Percentiles rank a stretch among this genome's conserved stretches.
phyloP scores from a whole-genome alignment of 2,113 vertebrate species.

The Brachyhypopomus gauderio region DNA sequence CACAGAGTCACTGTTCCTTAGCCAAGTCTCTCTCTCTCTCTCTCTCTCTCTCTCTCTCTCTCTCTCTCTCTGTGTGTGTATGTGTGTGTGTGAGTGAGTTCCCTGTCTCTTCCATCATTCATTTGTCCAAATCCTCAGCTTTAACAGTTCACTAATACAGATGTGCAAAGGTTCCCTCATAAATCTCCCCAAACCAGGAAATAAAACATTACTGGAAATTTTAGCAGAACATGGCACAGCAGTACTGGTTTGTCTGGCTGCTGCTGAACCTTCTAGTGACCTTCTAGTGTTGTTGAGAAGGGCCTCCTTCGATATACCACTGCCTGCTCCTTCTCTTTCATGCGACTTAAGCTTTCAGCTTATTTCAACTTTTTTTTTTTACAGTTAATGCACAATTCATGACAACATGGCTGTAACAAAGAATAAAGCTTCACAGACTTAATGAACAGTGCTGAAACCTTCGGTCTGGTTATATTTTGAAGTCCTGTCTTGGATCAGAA shows the following conservation, averaged over 20 bases:
- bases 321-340: constrained; percentile 8
- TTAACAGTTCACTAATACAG: constrained; percentile 53
- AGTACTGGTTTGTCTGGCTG: constrained; percentile 23
- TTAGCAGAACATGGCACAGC: constrained; percentile 30
- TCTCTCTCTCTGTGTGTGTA: constrained; percentile 24
- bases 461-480: neutral
- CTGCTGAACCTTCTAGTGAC: constrained; percentile 11
- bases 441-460: neutral
- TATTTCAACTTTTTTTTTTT: too few relatives aligned
- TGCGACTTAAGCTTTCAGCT: constrained; percentile 10
- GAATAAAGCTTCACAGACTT: neutral
- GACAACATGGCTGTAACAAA: too few relatives aligned
- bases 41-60: too few relatives aligned
- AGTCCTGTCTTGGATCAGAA: neutral
- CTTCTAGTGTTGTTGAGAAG: too few relatives aligned
- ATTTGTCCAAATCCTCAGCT: constrained; percentile 27
- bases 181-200: constrained; percentile 45
- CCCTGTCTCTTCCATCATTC: constrained; percentile 31
- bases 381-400: too few relatives aligned
- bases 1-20: constrained; percentile 33
- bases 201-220: constrained; percentile 43
- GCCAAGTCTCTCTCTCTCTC: too few relatives aligned
- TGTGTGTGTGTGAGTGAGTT: constrained; percentile 8
- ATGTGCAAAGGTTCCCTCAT: constrained; percentile 44
- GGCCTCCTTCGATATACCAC: too few relatives aligned